These are phyloP conservation scores for Montipora sp. DNA, from an alignment of 64 coral and sea anemone genomes.

Conservation along the genomic window DNA sequence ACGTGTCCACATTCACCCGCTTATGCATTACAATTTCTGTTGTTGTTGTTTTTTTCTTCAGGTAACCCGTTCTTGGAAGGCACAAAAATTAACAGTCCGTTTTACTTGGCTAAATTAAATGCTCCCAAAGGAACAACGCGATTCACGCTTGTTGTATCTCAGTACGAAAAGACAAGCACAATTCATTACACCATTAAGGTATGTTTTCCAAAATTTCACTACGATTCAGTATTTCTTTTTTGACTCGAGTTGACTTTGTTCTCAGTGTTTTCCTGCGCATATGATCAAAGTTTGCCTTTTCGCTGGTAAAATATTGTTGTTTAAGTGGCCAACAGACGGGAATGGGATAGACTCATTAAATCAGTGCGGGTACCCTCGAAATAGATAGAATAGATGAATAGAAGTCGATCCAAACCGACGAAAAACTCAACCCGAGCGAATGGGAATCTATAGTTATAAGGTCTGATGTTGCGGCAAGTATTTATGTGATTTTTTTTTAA, in stretches of 20 bases:
- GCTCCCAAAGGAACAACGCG: conserved; percentile 68
- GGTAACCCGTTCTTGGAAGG: conserved; percentile 92
- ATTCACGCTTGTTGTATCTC: conserved; percentile 89
- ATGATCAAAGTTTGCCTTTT: not conserved
- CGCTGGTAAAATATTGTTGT: not conserved
- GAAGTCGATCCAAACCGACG: no score
- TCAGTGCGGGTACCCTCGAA: no score
- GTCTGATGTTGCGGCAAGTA: not conserved
- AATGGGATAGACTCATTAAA: no score
- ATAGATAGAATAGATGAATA: no score
- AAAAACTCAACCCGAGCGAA: no score
- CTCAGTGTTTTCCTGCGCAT: not conserved
- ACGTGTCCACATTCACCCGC: no score
- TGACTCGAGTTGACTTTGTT: not conserved
- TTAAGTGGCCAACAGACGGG: not conserved
- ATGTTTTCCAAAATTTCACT: not conserved
- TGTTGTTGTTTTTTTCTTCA: conserved; percentile 26
- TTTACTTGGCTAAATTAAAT: conserved; percentile 95
- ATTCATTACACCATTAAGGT: conserved; percentile 97
- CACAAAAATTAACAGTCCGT: conserved; percentile 97
- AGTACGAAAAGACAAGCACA: conserved; percentile 94
- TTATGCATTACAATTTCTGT: not conserved
- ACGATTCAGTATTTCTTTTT: not conserved
- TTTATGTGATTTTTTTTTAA: not conserved
- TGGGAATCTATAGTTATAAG: no score